Percentiles rank a stretch among this genome's conserved stretches.
Conservation (phyloP, 2,113 vertebrate genomes). For the Alligator mississippiensis region DNA sequence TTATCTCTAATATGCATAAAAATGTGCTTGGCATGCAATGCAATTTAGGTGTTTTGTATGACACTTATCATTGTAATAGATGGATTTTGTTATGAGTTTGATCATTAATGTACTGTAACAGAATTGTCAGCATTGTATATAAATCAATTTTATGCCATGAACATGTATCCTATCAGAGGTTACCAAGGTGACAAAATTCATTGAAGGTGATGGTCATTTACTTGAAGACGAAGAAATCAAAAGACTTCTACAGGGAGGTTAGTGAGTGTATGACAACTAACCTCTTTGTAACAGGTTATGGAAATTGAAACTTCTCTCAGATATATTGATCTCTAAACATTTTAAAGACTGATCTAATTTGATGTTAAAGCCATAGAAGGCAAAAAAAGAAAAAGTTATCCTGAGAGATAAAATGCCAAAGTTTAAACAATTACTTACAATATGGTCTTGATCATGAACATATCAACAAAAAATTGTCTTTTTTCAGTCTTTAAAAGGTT, state of each 20-base stretch:
- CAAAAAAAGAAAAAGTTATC: not conserved
- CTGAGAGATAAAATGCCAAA: not conserved
- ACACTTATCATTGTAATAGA: not conserved
- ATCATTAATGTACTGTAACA: not conserved
- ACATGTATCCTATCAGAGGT: slow-evolving; percentile 86
- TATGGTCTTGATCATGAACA: not conserved
- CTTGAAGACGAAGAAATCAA: slow-evolving; percentile 89
- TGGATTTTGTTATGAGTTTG: not conserved
- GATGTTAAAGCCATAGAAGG: not conserved
- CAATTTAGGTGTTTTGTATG: not conserved
- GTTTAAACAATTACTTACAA: not conserved
- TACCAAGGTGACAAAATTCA: slow-evolving; percentile 87
- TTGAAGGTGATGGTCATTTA: slow-evolving; percentile 86
- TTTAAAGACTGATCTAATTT: slow-evolving; percentile 76
- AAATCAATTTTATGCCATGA: slow-evolving; percentile 74
- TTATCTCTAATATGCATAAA: not conserved
- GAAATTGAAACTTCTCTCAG: slow-evolving; percentile 46
- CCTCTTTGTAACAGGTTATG: slow-evolving; percentile 67
- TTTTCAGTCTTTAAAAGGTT: slow-evolving; percentile 85
- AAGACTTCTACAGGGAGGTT: slow-evolving; percentile 89
- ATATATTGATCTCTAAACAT: slow-evolving; percentile 55
- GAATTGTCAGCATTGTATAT: slow-evolving; percentile 36
- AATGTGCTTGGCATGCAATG: not conserved
- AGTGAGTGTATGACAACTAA: slow-evolving; percentile 81
- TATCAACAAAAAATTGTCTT: not conserved